These are phyloP conservation scores for Atethmia centrago DNA, from an alignment of 2,888 invertebrate species.

Conservation along the genomic window DNA sequence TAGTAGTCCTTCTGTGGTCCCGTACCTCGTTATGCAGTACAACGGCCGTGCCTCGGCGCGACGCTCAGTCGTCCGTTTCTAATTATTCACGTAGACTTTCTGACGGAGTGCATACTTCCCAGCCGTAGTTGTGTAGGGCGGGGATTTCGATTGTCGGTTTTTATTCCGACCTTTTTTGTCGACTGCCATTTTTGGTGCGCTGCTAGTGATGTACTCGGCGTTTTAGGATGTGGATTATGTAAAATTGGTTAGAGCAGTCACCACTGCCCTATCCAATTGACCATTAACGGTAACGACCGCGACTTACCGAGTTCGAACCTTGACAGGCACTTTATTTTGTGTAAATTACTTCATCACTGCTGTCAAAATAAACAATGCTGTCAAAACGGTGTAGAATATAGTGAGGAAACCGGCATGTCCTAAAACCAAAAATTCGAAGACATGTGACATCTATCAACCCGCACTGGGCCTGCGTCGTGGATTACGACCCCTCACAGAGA, in stretches of 20 bases:
- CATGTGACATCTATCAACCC: too few relatives aligned
- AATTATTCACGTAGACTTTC: conserved; percentile 82
- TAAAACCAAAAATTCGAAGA: too few relatives aligned
- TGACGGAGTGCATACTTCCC: conserved; percentile 75
- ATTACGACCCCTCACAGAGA: too few relatives aligned
- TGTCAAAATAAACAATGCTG: too few relatives aligned
- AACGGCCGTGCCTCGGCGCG: conserved; percentile 43
- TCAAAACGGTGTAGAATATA: too few relatives aligned
- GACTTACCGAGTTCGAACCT: too few relatives aligned
- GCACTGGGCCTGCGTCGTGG: too few relatives aligned
- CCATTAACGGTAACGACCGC: too few relatives aligned
- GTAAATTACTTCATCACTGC: too few relatives aligned
- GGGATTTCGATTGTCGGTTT: conserved; percentile 55
- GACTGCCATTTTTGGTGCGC: neutral
- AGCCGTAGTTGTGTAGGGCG: conserved; percentile 59
- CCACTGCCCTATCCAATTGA: too few relatives aligned
- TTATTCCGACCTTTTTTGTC: conserved; percentile 36
- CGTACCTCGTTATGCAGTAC: conserved; percentile 25
- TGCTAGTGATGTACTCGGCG: conserved; percentile 31
- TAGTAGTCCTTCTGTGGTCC: conserved; percentile 46
- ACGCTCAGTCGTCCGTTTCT: conserved; percentile 67
- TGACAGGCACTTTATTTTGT: too few relatives aligned
- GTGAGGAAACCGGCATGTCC: too few relatives aligned
- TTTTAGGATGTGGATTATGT: neutral
- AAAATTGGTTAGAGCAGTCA: neutral